Base-by-base conservation (phyloP, 2,888 invertebrate genomes). In the Cerceris rybyensis region DNA sequence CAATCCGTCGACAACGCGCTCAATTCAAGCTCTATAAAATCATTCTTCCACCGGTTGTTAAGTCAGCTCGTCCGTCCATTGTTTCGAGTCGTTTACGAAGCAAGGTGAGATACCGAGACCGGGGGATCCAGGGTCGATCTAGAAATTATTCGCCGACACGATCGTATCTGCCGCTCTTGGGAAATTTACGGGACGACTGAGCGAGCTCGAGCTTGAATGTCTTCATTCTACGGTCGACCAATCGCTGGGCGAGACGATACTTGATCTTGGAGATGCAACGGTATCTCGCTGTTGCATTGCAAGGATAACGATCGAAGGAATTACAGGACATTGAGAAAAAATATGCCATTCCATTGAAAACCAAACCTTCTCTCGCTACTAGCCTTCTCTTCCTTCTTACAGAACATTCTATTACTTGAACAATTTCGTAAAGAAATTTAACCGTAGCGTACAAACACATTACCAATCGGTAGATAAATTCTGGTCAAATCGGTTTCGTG, bases 161-260 rank as follows among this genome's bases (percentile, higher is more conserved):
- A 86, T 88, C 89, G 88, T 89, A 89, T 89, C 87, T 88, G 88
- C 84, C 87, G 85, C 78, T 82, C 80, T 59, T 67, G 74, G 84
- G 82, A 83, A 88, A 88, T 89, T 89, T 88, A 88, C 88, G 89
- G 84, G 84, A 81, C 85, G 88, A 88, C 79, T 79, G 80, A 43
- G 71, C 69, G 75, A 63, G 80, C 68, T 80, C 80, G 82, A 75
- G 86, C 87, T 80, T 80, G 83, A 87, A 88, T 87, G 88, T 88
- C 88, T 88, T 88, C 86, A 88, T 88, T 82, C 81, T 76, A 70
- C 58, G 70, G 43, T 55, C 57, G 73, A 75, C 75, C 75, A 67
- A 70, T 83, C 75, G 58, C 65, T 68, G 66, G 52, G 58, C 54
- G 60, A 66, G 67, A 64, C 65, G 64, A 59, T 73, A 66, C 75